Evolutionary conservation across 2,113 vertebrate species (phyloP).

Genomic region (Datnioides undecimradiatus): DNA sequence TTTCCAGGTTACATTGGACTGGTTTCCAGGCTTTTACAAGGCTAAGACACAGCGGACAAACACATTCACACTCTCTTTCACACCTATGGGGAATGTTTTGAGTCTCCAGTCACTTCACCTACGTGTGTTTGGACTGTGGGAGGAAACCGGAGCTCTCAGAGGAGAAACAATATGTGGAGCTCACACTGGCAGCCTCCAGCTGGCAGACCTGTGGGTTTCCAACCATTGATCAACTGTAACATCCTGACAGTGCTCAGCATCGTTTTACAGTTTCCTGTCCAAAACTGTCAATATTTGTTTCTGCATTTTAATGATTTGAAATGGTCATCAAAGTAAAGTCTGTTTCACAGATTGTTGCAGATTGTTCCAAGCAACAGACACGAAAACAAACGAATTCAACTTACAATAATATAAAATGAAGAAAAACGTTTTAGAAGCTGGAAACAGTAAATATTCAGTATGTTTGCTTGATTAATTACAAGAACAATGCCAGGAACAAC

Average conservation of each 20-base stretch:
- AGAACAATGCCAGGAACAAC: too few species aligned
- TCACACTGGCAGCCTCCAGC: not conserved
- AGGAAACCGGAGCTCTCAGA: conserved; percentile 10
- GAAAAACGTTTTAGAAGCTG: too few species aligned
- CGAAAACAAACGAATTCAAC: too few species aligned
- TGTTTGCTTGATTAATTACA: too few species aligned
- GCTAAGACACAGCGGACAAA: conserved; percentile 1
- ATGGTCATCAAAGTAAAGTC: too few species aligned
- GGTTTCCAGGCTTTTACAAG: not conserved
- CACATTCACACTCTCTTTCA: not conserved
- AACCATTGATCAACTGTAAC: not conserved
- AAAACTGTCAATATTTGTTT: not conserved
- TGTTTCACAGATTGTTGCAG: too few species aligned
- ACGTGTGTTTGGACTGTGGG: conserved; percentile 8
- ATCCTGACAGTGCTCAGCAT: not conserved
- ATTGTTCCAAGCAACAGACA: too few species aligned
- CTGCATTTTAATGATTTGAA: too few species aligned
- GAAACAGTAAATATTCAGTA: too few species aligned
- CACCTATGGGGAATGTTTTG: not conserved
- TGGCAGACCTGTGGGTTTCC: not conserved
- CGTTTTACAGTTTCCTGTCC: not conserved
- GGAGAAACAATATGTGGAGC: not conserved
- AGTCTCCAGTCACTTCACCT: conserved; percentile 7
- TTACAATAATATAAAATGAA: too few species aligned
- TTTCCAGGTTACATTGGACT: not conserved